Evolutionary conservation across 2,797 vertebrate genomes (phyloP).

Genomic region (Pseudochirops corinnae): DNA sequence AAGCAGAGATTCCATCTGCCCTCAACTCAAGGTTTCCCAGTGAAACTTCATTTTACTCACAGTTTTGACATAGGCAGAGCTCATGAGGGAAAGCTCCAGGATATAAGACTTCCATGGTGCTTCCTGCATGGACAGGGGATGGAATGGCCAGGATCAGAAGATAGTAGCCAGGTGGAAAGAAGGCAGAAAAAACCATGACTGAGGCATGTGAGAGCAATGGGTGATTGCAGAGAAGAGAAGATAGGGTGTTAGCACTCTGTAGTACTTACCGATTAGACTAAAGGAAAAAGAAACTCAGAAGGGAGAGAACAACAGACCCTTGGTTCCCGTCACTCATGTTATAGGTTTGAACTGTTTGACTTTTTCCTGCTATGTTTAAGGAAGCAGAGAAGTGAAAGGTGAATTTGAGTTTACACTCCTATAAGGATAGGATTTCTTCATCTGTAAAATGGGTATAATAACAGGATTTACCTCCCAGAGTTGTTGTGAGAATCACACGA

Average conservation of each 20-base stretch:
- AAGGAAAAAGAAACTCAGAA: not conserved
- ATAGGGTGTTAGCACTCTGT: not conserved
- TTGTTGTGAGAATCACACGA: not conserved
- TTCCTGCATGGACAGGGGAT: not conserved
- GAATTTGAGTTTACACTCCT: too few relatives aligned
- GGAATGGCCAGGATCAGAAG: not conserved
- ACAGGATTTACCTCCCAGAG: not conserved
- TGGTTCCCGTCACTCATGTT: not conserved
- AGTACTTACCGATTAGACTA: not conserved
- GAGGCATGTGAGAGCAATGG: not conserved
- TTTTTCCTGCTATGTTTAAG: too few relatives aligned
- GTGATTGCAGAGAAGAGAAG: not conserved
- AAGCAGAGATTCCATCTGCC: not conserved
- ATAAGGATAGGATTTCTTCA: too few relatives aligned
- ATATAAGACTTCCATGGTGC: not conserved
- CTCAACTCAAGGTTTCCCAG: not conserved
- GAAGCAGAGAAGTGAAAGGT: too few relatives aligned
- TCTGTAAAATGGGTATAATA: not conserved
- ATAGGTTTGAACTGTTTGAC: not conserved
- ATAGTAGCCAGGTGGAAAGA: not conserved
- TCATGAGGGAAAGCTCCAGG: not conserved
- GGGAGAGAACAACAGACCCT: not conserved
- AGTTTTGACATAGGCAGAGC: not conserved
- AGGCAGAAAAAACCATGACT: not conserved
- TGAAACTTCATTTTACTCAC: not conserved